Base-by-base conservation (phyloP, 2,888 invertebrate species). In the Diarsia dahlii region DNA sequence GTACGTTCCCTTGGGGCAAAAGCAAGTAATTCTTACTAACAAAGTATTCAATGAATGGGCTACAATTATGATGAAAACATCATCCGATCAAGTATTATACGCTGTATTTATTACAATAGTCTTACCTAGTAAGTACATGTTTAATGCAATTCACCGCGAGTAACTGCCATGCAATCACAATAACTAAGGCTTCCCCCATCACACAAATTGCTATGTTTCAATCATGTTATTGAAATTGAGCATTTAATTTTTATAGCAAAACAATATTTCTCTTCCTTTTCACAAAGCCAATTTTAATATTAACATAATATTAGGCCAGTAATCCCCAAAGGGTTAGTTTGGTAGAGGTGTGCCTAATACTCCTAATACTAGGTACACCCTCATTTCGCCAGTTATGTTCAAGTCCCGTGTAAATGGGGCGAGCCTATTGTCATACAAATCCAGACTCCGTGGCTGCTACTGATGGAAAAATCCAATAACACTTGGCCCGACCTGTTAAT, bases 181-280 rank as follows among this genome's bases (percentile, higher is more conserved):
- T 72, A 50, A 34, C 46, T 81, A 81, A 54, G 81, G 84, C 69
- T 81, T 81, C 81, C 13, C 23, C 10, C 50, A 50, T 83, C 20
- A 63, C 20, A 58, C 72, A 83, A 81, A 70, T 83, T 79, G 79
- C 69, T 66, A 50, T 23, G 23, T 63, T 58, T 58, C 82, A 71
- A 68, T 70, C 62, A 50, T 58, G 54, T 63, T 23, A 20, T 45
- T 52, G 62, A 52, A 70, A 58, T 45, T 39, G 39, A 34, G 28
- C 28, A 64, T 71, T 67, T 62, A 3, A 70, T 65, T 63, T 76
- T 46, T n/a, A 81, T 52, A 70, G 12, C 13, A 48, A 8, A 45
- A 52, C 54, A 28, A 34, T 28, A 18, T 46, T 69, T 1, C 28
- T 15, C 3, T 56, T 54, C 28, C 63, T 63, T 80, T 52, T 23